Evolutionary conservation across 1,140 invertebrate species (phyloP), one percentile per base, ranked within the genome.

Genomic region (Mylabris phalerata): DNA sequence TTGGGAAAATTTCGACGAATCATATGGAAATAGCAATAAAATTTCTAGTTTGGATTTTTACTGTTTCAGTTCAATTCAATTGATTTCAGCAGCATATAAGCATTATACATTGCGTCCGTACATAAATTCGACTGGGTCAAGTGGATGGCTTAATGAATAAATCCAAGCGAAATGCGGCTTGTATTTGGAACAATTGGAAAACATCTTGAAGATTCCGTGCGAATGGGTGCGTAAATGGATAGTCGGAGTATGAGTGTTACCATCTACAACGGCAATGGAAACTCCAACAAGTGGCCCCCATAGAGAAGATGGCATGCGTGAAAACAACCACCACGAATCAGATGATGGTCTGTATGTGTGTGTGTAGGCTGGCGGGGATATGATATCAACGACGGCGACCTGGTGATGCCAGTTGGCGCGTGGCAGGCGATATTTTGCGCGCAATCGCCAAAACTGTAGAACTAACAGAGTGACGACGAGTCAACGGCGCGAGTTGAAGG

Each of bases 401-500:
- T 56, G 59, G 57, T 61, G 64, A 57, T 54, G 64, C 52, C 66
- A 66, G 64, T 66, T 52, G 48, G 64, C 66, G 66, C 66, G 66
- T 66, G 64, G 62, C 62, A 49, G 54, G 41, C 56, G 46, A 46
- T 42, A 51, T 50, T 55, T 52, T 68, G 66, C 66, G 66, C 66
- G 66, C 66, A 68, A 66, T 66, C 66, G 66, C 66, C 61, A 49
- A 26, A 24, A 55, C 43, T 48, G 19, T 19, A 19, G 19, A 42
- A 42, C 41, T 7, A n/a, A 42, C 41, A 42, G 52, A 64, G 50
- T 55, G 32, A 57, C 56, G 57, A 48, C 51, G 60, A 54, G 52
- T 59, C 54, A 27, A 60, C 49, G 61, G 60, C 64, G 59, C 59
- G 66, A 68, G 62, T 71, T 64, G 64, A 62, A 69, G 67, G 64